Evolutionary conservation across 2,113 vertebrate genomes (phyloP).

Genomic region (Orcinus orca): DNA sequence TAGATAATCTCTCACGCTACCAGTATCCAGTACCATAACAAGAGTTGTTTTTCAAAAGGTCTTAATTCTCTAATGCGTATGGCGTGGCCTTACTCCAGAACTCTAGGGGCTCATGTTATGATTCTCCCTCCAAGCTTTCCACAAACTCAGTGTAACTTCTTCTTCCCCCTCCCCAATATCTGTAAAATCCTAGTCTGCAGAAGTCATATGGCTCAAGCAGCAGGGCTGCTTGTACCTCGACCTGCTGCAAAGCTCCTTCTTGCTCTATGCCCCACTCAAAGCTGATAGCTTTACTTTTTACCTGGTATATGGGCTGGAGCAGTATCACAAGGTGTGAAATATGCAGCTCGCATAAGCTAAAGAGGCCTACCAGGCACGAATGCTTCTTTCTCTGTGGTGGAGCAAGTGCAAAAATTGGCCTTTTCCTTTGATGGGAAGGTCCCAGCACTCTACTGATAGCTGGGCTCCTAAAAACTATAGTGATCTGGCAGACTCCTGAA

Average conservation of each 20-base stretch:
- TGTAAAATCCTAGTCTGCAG: not conserved
- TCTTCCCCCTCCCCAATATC: not conserved
- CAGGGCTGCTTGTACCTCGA: not conserved
- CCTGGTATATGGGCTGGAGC: not conserved
- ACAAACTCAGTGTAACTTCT: not conserved
- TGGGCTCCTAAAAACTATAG: not conserved
- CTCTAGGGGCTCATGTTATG: not conserved
- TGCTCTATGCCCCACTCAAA: not conserved
- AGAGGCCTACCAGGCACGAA: not conserved
- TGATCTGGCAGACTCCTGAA: not conserved
- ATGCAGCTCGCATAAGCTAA: not conserved
- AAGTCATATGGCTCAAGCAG: not conserved
- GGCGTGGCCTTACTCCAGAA: not conserved
- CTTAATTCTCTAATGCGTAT: not conserved
- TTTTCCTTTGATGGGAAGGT: not conserved
- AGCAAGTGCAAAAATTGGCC: not conserved
- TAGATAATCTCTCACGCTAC: not conserved
- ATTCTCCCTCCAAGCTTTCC: not conserved
- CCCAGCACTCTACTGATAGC: not conserved
- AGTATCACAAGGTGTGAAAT: not conserved
- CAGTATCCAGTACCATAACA: not conserved
- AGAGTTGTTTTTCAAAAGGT: not conserved
- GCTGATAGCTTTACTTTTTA: not conserved
- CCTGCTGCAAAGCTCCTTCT: not conserved
- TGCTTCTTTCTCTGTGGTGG: not conserved